Percentiles rank a stretch among this genome's conserved stretches.
Conservation (phyloP, 2,888 invertebrate genomes). For the Nephrotoma flavescens region DNA sequence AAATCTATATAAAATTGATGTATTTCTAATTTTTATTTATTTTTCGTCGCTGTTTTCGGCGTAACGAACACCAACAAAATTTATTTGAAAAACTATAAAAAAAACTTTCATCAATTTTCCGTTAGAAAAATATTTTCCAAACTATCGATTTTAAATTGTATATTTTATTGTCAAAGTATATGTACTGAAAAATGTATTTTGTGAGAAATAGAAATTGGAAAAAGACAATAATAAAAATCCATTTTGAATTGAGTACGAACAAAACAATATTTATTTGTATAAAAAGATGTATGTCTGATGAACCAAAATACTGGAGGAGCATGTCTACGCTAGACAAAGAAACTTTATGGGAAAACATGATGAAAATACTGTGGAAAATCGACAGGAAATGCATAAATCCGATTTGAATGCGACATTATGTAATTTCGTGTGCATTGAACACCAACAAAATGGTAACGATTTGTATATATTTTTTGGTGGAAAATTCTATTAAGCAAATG, state of each 20-base stretch:
- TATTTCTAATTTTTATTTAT: no score
- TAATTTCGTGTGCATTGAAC: not conserved
- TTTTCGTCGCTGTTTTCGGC: no score
- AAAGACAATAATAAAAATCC: not conserved
- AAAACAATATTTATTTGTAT: not conserved
- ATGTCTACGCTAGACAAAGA: not conserved
- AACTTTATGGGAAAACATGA: not conserved
- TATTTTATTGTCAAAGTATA: not conserved
- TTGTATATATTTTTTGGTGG: not conserved
- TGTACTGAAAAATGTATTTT: not conserved
- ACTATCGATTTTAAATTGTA: not conserved
- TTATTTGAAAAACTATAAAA: no score
- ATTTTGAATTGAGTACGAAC: not conserved
- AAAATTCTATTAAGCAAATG: no score
- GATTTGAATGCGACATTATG: not conserved
- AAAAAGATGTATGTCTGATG: no score
- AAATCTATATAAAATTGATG: no score
- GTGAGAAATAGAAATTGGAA: not conserved
- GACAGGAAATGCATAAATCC: not conserved
- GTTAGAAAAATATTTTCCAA: not conserved
- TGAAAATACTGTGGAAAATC: not conserved
- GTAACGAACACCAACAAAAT: no score
- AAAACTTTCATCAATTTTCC: not conserved
- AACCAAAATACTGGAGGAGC: no score
- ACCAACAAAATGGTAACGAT: not conserved